Evolutionary conservation across 1,140 invertebrate genomes (phyloP).

Genomic region (Geopemphigus sp.): DNA sequence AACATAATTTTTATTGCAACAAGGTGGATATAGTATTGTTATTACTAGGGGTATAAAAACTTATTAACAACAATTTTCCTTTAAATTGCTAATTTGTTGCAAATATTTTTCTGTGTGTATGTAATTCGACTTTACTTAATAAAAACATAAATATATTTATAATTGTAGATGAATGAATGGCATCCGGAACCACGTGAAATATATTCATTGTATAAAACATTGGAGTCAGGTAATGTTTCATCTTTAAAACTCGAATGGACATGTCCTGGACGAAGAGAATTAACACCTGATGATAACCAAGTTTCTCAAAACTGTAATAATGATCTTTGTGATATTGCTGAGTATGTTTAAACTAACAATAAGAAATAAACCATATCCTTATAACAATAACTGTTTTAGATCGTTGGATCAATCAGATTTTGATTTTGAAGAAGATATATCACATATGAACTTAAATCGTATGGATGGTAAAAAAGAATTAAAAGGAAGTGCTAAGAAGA

Average conservation of each 20-base stretch:
- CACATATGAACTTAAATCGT: slow-evolving; percentile 52
- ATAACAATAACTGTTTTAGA: slow-evolving; percentile 49
- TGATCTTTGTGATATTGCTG: slow-evolving; percentile 49
- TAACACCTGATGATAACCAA: slow-evolving; percentile 52
- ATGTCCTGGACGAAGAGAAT: slow-evolving; percentile 55
- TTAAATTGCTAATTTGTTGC: too few relatives aligned
- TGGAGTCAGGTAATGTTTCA: slow-evolving; percentile 52
- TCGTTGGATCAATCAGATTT: slow-evolving; percentile 55
- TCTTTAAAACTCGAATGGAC: slow-evolving; percentile 55
- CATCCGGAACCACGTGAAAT: slow-evolving; percentile 54
- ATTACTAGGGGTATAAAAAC: too few relatives aligned
- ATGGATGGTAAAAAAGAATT: slow-evolving; percentile 52
- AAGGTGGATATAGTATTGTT: too few relatives aligned
- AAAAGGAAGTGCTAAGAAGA: slow-evolving; percentile 57
- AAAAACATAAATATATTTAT: background rate
- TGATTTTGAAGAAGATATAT: slow-evolving; percentile 57
- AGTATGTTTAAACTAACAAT: slow-evolving; percentile 27
- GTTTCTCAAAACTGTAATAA: slow-evolving; percentile 32
- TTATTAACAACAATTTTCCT: too few relatives aligned
- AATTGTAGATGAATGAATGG: slow-evolving; percentile 51
- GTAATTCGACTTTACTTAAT: too few relatives aligned
- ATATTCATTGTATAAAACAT: slow-evolving; percentile 53
- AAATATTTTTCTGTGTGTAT: too few relatives aligned
- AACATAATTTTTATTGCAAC: too few relatives aligned
- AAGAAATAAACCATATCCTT: background rate